A percentile compares a stretch with the other conserved stretches of the same genome.
Evolutionary conservation across 2,888 invertebrate genomes (phyloP).

Genomic region (Caenorhabditis sp.): DNA sequence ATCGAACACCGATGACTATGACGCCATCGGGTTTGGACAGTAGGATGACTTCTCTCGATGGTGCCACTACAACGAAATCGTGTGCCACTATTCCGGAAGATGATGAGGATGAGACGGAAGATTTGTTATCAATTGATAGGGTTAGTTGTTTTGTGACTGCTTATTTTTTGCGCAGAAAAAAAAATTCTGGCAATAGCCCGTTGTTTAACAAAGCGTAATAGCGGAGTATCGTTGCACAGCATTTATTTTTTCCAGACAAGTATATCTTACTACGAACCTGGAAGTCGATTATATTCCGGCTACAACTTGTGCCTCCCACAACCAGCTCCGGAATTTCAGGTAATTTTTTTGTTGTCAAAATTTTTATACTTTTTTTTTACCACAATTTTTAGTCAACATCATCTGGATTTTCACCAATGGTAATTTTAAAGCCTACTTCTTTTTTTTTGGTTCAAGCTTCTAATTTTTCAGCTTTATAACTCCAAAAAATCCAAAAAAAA

Average conservation of each 20-base stretch:
- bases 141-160: constrained; percentile 33
- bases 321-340: constrained; percentile 54
- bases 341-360: constrained; percentile 10
- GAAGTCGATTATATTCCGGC: constrained; percentile 42
- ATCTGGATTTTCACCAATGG: constrained; percentile 45
- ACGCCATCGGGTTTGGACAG: constrained; percentile 63
- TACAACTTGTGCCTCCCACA: constrained; percentile 51
- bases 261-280: constrained; percentile 42
- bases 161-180: no score
- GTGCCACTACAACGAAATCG: constrained; percentile 61
- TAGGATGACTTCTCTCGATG: constrained; percentile 64
- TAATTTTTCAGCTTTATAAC: neutral
- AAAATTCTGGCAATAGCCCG: no score
- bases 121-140: constrained; percentile 65
- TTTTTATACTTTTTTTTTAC: no score
- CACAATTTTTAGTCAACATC: constrained; percentile 41
- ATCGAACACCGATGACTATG: constrained; percentile 49
- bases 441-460: neutral
- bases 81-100: constrained; percentile 68
- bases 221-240: no score
- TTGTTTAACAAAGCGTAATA: no score
- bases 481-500: neutral
- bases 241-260: constrained; percentile 54
- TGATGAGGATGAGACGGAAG: constrained; percentile 59
- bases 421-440: constrained; percentile 9